A percentile compares a stretch with the other conserved stretches of the same genome.
These are phyloP conservation scores for Acanthornis magna DNA, from an alignment of 2,797 vertebrate species.

Conservation along the genomic window DNA sequence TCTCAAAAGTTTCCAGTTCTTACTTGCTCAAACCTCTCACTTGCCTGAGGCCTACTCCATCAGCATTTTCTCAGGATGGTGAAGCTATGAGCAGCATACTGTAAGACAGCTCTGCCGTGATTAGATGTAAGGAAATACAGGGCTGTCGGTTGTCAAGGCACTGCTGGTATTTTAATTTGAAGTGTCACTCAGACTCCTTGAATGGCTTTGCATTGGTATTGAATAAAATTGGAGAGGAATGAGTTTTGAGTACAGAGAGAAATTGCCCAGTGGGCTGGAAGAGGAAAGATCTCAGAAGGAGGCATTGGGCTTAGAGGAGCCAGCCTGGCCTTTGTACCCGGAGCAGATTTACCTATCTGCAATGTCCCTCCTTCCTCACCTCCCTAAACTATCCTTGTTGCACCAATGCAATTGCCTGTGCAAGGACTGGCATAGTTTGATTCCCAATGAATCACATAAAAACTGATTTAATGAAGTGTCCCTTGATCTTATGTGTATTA, in stretches of 20 bases:
- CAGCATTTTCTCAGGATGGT: slow-evolving; percentile 25
- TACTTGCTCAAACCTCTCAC: not conserved
- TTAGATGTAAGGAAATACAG: slow-evolving; percentile 33
- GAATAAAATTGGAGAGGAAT: slow-evolving; percentile 31
- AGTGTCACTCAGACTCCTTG: slow-evolving; percentile 33
- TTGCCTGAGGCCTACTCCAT: slow-evolving; percentile 37
- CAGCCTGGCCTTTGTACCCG: not conserved
- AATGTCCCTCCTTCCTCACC: not conserved
- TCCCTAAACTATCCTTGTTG: not conserved
- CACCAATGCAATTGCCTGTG: not conserved
- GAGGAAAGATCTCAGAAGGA: not conserved
- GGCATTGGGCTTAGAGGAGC: not conserved
- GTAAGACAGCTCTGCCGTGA: slow-evolving; percentile 17
- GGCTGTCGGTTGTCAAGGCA: not conserved
- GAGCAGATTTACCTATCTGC: not conserved
- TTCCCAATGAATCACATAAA: not conserved
- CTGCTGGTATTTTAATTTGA: slow-evolving; percentile 46
- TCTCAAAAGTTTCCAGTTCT: slow-evolving; percentile 18
- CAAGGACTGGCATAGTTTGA: not conserved
- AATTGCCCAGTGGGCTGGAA: not conserved
- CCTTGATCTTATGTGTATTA: slow-evolving; percentile 3
- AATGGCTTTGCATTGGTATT: slow-evolving; percentile 11
- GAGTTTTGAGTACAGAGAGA: not conserved
- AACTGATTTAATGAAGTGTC: slow-evolving; percentile 11
- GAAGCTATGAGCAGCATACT: not conserved